These are phyloP conservation scores for Chydorus sphaericus DNA, from an alignment of 2,888 invertebrate species.

Conservation along the genomic window DNA sequence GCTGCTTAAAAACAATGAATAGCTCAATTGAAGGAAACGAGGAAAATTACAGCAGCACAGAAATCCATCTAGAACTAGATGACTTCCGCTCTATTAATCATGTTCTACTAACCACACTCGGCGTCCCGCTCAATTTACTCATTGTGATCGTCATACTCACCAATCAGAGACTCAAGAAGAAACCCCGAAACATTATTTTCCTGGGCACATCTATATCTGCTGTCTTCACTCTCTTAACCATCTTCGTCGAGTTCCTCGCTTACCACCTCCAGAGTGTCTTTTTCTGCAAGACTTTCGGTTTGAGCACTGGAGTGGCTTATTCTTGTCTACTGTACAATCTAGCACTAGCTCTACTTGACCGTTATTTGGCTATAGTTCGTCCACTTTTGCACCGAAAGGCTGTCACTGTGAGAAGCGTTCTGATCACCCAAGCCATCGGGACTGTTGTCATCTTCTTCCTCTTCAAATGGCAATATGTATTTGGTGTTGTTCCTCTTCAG, in stretches of 20 bases:
- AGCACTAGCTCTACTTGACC: neutral
- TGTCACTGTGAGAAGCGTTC: neutral
- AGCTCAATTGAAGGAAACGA: no score
- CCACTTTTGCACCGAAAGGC: neutral
- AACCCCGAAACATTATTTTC: neutral
- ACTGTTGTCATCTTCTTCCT: neutral
- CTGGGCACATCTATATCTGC: neutral
- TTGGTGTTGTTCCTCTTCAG: neutral
- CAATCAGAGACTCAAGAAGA: neutral
- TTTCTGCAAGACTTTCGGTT: neutral
- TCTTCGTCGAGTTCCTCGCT: neutral
- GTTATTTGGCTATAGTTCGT: neutral
- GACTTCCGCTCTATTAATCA: neutral
- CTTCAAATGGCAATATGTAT: neutral
- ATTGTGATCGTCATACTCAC: neutral
- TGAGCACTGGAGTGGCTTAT: neutral
- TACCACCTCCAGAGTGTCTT: neutral
- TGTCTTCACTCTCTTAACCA: neutral
- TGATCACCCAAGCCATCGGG: neutral
- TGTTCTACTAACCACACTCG: neutral
- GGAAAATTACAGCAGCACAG: no score
- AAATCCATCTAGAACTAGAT: no score
- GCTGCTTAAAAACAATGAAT: no score
- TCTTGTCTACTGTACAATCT: neutral
- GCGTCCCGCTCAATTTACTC: neutral